Base-by-base conservation (phyloP, 2,113 vertebrate species). In the Cochlearius cochlearius region DNA sequence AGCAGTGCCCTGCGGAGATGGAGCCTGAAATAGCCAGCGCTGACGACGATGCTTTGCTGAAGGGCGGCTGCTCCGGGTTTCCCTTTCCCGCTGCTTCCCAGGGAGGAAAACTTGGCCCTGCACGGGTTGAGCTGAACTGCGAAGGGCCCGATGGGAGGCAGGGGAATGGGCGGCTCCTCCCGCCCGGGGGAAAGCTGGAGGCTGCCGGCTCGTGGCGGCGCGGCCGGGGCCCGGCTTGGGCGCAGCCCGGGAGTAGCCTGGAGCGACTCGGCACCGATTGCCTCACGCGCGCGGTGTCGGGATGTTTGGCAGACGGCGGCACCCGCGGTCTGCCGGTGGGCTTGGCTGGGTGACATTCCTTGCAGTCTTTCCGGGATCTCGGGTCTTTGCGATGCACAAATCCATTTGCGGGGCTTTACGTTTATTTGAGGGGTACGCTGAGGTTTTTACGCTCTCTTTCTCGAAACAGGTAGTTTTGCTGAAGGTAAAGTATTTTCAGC, bases 201-300 rank as follows among this genome's bases (percentile, higher is more conserved):
- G 49, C 86, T 80, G 63, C 45, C 2, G 8, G 63, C 47, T 92
- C 11, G 0, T 1, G 1, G 60, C 8, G 4, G 20, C 75, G 17
- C 6, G 0, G 86, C 64, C 1, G 5, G 66, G 60, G 27, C 80
- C 83, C 0, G 3, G 39, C 90, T 92, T 43, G 77, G 64, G 67
- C 27, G 1, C 75, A 72, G 66, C 92, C 90, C 2, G 4, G 79
- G 79, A 86, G 64, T 66, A 60, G 36, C 69, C 66, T 12, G 83
- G 36, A 41, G 80, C 82, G 80, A 83, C 34, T 72, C 16, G 22
- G 77, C 90, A 21, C 36, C 0, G 25, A 43, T 23, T 29, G 76
- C 91, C 76, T 36, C 11, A 0, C 27, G 25, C 0, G 0, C 12
- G 39, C 77, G 66, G 38, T n/a, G 19, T n/a, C 13, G 32, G 86